Conservation (phyloP, 92 coral and sea anemone genomes). For the Diadumene lineata region DNA sequence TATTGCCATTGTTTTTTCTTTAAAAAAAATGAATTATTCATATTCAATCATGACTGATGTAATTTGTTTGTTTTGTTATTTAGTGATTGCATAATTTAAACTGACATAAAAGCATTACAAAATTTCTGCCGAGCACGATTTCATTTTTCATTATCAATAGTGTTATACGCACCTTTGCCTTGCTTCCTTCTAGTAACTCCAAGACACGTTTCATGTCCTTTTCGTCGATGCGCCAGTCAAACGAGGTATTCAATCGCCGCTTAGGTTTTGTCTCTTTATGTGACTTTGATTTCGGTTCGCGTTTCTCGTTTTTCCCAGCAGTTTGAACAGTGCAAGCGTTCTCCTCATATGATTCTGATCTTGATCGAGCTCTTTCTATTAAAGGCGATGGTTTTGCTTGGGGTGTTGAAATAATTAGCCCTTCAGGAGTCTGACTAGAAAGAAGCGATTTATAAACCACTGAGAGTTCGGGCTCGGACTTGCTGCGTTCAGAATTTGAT, state of each 20-base stretch:
- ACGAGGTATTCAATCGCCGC: conserved; percentile 5
- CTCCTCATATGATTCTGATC: conserved; percentile 31
- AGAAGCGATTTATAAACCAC: conserved; percentile 24
- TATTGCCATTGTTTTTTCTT: too few species aligned
- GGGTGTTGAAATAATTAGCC: conserved; percentile 71
- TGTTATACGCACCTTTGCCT: not conserved
- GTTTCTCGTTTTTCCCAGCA: not conserved
- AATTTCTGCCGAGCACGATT: too few species aligned
- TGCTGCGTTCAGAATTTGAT: conserved; percentile 13
- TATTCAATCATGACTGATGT: too few species aligned
- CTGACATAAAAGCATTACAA: too few species aligned
- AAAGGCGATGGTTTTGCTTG: conserved; percentile 29
- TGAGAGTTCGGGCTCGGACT: conserved; percentile 13
- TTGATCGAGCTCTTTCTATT: conserved; percentile 25
- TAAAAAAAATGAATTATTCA: too few species aligned
- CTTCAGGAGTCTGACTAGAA: conserved; percentile 68
- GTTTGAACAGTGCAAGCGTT: too few species aligned
- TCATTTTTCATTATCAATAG: too few species aligned
- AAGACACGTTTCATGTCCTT: conserved; percentile 5
- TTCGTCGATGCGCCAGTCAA: conserved; percentile 23
- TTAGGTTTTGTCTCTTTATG: not conserved
- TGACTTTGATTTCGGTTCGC: not conserved
- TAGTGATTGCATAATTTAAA: too few species aligned
- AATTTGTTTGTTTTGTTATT: too few species aligned
- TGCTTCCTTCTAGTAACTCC: not conserved